Evolutionary conservation across 2,888 invertebrate species (phyloP).

Genomic region (Agrilus biguttatus): DNA sequence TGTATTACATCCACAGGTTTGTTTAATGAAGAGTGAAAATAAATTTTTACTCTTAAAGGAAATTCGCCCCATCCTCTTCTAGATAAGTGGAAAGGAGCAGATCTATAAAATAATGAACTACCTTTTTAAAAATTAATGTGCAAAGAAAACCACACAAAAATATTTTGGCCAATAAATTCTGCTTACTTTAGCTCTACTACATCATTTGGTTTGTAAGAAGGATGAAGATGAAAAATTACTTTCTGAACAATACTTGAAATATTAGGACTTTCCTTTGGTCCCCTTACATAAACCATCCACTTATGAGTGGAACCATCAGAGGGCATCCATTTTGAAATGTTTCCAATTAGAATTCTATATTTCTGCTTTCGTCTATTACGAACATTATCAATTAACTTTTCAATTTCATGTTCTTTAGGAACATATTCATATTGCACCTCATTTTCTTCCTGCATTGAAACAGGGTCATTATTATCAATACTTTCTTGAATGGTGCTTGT

Average conservation of each 20-base stretch:
- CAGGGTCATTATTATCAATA: not conserved
- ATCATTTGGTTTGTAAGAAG: slow-evolving; percentile 78
- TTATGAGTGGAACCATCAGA: slow-evolving; percentile 67
- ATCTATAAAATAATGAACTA: slow-evolving; percentile 31
- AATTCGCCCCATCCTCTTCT: slow-evolving; percentile 90
- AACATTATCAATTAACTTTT: slow-evolving; percentile 8
- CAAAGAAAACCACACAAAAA: not conserved
- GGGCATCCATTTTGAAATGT: slow-evolving; percentile 73
- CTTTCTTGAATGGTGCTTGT: not conserved
- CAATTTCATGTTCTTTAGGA: slow-evolving; percentile 2
- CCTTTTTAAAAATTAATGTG: not conserved
- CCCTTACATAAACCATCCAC: slow-evolving; percentile 80
- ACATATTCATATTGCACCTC: slow-evolving; percentile 1
- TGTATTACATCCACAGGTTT: slow-evolving; percentile 70
- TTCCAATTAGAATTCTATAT: slow-evolving; percentile 40
- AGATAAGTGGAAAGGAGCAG: slow-evolving; percentile 69
- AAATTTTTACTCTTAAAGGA: slow-evolving; percentile 64
- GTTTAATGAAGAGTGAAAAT: slow-evolving; percentile 58
- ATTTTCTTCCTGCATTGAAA: not conserved
- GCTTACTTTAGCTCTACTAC: slow-evolving; percentile 61
- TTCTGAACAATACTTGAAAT: slow-evolving; percentile 51
- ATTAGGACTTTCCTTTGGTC: slow-evolving; percentile 43
- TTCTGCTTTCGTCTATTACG: slow-evolving; percentile 24
- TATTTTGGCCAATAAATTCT: too few species aligned
- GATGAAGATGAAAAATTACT: slow-evolving; percentile 69